These are phyloP conservation scores for Arvicola amphibius DNA, from an alignment of 2,797 vertebrate genomes.

Conservation along the genomic window DNA sequence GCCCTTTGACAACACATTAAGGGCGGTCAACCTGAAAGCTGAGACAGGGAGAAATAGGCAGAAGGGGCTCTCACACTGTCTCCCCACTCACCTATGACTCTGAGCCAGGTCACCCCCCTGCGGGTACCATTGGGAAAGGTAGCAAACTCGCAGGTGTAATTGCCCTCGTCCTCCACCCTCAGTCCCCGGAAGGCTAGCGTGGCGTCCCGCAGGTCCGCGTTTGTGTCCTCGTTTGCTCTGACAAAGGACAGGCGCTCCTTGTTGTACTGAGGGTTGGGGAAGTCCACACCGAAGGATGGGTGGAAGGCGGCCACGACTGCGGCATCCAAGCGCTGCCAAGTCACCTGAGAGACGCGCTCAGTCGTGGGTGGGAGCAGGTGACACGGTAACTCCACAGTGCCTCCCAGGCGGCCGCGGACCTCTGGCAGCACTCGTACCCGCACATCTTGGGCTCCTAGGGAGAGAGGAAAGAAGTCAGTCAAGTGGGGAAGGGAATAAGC, in stretches of 20 bases:
- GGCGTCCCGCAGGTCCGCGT: constrained; percentile 83
- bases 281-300: constrained; percentile 86
- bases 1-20: background rate
- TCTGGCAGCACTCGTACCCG: constrained; percentile 87
- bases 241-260: constrained; percentile 86
- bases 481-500: background rate
- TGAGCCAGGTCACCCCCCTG: constrained; percentile 88
- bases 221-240: background rate
- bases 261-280: constrained; percentile 82
- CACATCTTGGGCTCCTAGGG: constrained; percentile 87
- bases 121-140: constrained; percentile 93
- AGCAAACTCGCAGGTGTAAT: constrained; percentile 93
- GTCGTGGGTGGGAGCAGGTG: constrained; percentile 81
- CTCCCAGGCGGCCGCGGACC: constrained; percentile 89
- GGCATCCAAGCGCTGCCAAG: constrained; percentile 89
- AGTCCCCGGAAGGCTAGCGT: constrained; percentile 89
- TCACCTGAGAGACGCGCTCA: constrained; percentile 90
- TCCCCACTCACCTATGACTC: constrained; percentile 89
- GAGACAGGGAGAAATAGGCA: background rate
- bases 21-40: background rate
- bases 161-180: constrained; percentile 90
- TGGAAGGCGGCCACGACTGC: constrained; percentile 89
- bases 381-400: constrained; percentile 89
- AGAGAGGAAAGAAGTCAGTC: constrained; percentile 73
- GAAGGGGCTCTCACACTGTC: no score